These are phyloP conservation scores for Cyrtorhinus lividipennis DNA, from an alignment of 1,140 invertebrate genomes.

Conservation along the genomic window DNA sequence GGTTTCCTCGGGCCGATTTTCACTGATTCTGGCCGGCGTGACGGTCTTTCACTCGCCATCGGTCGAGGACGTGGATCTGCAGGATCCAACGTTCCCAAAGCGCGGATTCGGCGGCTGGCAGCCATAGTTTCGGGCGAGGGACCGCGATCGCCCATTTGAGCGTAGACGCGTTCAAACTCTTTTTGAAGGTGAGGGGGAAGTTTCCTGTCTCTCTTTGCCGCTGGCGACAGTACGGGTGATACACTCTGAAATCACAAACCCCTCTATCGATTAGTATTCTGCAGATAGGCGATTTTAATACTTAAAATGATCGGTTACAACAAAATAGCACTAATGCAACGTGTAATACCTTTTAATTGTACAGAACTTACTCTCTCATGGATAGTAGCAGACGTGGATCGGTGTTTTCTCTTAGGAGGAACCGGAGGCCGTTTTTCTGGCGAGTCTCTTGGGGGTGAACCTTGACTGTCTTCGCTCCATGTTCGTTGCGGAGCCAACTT, in stretches of 20 bases:
- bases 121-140: neutral
- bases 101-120: neutral
- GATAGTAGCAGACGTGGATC: too few relatives aligned
- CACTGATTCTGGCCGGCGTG: neutral
- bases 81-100: neutral
- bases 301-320: too few relatives aligned
- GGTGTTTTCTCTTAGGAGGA: constrained; percentile 13
- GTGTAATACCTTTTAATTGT: too few relatives aligned
- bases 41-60: neutral
- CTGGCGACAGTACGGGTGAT: neutral
- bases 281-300: too few relatives aligned
- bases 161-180: neutral
- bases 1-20: neutral
- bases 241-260: neutral
- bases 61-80: neutral
- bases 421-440: constrained; percentile 2
- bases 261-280: too few relatives aligned
- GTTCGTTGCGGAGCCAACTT: constrained; percentile 20
- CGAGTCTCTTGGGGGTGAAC: constrained; percentile 15
- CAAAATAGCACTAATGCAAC: too few relatives aligned
- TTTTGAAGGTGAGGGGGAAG: constrained; percentile 1
- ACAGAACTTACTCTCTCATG: too few relatives aligned
- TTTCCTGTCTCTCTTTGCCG: neutral
- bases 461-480: constrained; percentile 21
- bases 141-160: neutral